Evolutionary conservation across 1,140 invertebrate species (phyloP), one percentile per base, ranked within the genome.

Genomic region (Holcopasites calliopsidis): DNA sequence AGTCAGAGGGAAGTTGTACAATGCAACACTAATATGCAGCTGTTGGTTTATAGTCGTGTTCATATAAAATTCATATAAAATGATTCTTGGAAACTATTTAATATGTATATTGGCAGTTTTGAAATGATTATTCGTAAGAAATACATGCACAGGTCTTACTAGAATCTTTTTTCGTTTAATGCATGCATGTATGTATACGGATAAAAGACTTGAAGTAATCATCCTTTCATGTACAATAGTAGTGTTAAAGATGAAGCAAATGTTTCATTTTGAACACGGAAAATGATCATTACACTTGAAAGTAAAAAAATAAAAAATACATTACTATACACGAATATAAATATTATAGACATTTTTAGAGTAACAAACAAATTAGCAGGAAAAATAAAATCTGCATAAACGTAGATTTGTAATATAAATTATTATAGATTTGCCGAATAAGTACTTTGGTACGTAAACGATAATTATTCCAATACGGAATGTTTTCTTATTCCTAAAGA

Each of bases 31-130:
- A 44, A 26, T 64, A 76, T 26, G 35, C 26, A 62, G 40, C 60
- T 62, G 58, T 58, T 77, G 64, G 18, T n/a, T 42, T 57, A 65
- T 54, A 18, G 11, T 62, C n/a, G 40, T 58, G 42, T 64, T 38
- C 69, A 42, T 70, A 76, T 60, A 75, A 70, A 69, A 76, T 69
- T 83, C 40, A 72, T 80, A 72, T 80, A 85, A 85, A 81, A 85
- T 71, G 77, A 35, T 38, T 76, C 71, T 23, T 69, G 42, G 8
- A 60, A 64, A 55, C 44, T 71, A 80, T 73, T 65, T 50, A 33
- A 44, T 40, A 40, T 68, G 58, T 57, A 47, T 72, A 60, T 61
- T 60, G 49, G 69, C 61, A 76, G 58, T 61, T 75, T 69, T 68
- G 16, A 18, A 74, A 58, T 75, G 26, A 44, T 50, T 75, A 69